Percentiles rank a stretch among this genome's conserved stretches.
phyloP scores from a whole-genome alignment of 2,113 vertebrate genomes.

The Sinosuthora webbiana region DNA sequence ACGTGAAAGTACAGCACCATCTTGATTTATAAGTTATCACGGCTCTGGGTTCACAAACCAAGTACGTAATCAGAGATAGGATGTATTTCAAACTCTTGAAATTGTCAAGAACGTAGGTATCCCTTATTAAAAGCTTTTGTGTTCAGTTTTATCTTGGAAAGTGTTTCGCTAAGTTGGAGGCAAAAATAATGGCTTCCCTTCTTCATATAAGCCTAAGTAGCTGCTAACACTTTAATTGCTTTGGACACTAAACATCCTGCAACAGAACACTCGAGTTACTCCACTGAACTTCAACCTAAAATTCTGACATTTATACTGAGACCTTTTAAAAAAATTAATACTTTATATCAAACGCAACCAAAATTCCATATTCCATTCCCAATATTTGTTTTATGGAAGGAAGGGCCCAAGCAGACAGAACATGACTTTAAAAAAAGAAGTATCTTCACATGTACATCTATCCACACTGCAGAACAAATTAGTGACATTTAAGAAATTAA shows the following conservation, averaged over 20 bases:
- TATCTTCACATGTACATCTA: background rate
- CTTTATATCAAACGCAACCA: background rate
- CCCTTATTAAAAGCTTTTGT: background rate
- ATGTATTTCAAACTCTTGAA: background rate
- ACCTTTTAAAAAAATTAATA: background rate
- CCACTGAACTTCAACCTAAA: rapidly evolving
- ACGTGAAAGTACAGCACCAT: rapidly evolving
- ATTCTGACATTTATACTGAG: rapidly evolving
- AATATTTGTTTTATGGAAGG: background rate
- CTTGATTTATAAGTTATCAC: background rate
- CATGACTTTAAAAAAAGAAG: background rate
- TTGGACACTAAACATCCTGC: background rate
- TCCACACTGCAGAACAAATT: background rate
- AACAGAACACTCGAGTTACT: background rate
- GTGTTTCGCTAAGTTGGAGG: background rate
- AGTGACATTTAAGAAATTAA: background rate
- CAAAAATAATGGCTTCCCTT: background rate
- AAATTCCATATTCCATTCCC: background rate
- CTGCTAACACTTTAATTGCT: background rate
- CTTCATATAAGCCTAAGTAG: background rate
- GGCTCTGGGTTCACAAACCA: background rate
- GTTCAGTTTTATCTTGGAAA: background rate
- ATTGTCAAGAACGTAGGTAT: background rate
- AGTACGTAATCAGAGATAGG: background rate
- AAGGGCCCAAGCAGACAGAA: background rate